phyloP scores from a whole-genome alignment of 2,888 invertebrate genomes.

The Apodemia hepburni region DNA sequence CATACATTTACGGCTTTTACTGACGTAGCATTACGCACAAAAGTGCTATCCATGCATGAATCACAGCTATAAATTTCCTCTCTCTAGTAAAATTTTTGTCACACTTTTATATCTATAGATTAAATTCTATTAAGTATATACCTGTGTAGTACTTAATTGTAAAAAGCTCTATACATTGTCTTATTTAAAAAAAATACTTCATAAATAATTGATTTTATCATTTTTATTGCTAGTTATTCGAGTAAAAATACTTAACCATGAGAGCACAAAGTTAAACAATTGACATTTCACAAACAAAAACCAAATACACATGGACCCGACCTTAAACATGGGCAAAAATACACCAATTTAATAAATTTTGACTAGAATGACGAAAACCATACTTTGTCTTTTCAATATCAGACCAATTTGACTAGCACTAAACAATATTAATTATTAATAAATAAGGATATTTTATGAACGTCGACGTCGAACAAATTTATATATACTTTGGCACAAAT shows the following conservation, averaged over 20 bases:
- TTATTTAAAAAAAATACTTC: constrained; percentile 68
- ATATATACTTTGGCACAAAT: constrained; percentile 70
- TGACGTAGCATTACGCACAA: constrained; percentile 64
- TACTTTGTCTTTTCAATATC: constrained; percentile 52
- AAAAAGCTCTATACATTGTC: constrained; percentile 79
- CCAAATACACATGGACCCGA: constrained; percentile 40
- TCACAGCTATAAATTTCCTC: constrained; percentile 78
- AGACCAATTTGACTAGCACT: constrained; percentile 74
- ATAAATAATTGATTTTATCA: constrained; percentile 80
- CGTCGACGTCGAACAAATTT: constrained; percentile 45
- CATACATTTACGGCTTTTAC: no score
- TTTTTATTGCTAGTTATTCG: constrained; percentile 59
- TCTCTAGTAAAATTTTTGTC: constrained; percentile 56
- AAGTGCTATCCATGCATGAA: constrained; percentile 66
- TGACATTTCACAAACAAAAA: constrained; percentile 45
- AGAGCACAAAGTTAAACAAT: constrained; percentile 51
- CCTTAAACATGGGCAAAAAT: constrained; percentile 39
- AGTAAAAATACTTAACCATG: constrained; percentile 56
- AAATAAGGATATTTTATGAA: constrained; percentile 42
- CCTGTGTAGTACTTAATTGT: constrained; percentile 74
- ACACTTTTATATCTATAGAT: constrained; percentile 56
- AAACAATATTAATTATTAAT: constrained; percentile 46
- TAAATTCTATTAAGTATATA: constrained; percentile 59
- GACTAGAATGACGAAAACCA: constrained; percentile 65
- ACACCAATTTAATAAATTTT: constrained; percentile 65